Base-by-base conservation (phyloP, 1,140 invertebrate species). In the Saccostrea cuccullata region DNA sequence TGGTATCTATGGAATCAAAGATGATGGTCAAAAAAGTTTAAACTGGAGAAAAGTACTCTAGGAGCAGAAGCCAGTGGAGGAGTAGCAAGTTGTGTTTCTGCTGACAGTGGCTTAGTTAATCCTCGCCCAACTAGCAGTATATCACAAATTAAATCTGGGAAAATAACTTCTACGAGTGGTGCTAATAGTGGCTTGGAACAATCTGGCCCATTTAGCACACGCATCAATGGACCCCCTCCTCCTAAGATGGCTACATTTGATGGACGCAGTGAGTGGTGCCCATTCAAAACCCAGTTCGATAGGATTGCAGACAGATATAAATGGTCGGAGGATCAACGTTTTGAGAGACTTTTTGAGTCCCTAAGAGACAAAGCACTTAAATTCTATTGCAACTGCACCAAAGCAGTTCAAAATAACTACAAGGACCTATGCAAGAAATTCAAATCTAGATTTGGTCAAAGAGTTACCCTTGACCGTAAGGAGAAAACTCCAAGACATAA, bases 291-390 rank as follows among this genome's bases (percentile, higher is more conserved):
- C 15, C 83, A 90, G 55, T 84, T 90, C 23, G 77, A 26, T 26
- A 60, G 84, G 12, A 86, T 88, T n/a, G 86, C 85, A 13, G 26
- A 88, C 13, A 64, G 85, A 40, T 87, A 90, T 47, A 36, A 87
- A 26, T 82, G 83, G 84, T 55, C 56, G 26, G n/a, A 67, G 2
- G 11, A 64, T 26, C 85, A 85, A 23, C 12, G n/a, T 8, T 64
- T 86, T 55, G 85, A 86, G 11, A 90, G 85, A 30, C n/a, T 87
- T 2, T 83, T 87, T 67, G 36, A 84, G 15, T 82, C 56, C 64
- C 58, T 86, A 17, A 17, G 87, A 55, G 87, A 86, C 15, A 86
- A 84, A 47, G 85, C 77, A 17, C 82, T 88, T 23, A 86, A 88
- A 26, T 88, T 82, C 30, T 88, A 73, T 30, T 86, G 84, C 40